Percentiles rank a stretch among this genome's conserved stretches.
Conservation (phyloP, 2,113 vertebrate species). For the Pithys albifrons region DNA sequence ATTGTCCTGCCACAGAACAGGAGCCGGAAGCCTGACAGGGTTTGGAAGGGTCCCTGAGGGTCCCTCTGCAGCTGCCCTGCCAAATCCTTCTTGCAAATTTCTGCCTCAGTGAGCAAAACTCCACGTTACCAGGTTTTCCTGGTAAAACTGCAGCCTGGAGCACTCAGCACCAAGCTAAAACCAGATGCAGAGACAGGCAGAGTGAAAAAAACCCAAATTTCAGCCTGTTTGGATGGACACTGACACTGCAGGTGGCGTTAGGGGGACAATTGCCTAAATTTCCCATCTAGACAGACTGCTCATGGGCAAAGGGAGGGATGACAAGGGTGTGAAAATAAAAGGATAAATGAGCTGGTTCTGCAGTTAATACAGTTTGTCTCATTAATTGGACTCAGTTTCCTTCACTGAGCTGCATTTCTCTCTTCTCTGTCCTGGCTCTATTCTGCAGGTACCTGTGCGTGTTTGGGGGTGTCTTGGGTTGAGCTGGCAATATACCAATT, state of each 20-base stretch:
- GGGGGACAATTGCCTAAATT: not conserved
- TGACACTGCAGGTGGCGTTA: not conserved
- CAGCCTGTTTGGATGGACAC: not conserved
- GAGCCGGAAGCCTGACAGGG: not conserved
- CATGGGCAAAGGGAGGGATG: not conserved
- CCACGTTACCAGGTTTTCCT: not conserved
- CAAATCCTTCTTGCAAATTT: not conserved
- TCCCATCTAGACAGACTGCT: not conserved
- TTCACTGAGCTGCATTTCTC: not conserved
- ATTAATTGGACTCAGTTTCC: not conserved
- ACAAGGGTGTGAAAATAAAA: not conserved
- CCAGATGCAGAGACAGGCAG: not conserved
- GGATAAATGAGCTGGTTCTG: not conserved
- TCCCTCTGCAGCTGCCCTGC: not conserved
- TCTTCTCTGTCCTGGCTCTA: not conserved
- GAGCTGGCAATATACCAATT: no score
- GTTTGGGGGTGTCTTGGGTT: not conserved
- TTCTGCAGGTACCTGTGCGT: fast-evolving
- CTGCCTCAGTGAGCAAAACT: not conserved
- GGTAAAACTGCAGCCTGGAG: not conserved
- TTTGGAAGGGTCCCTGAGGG: not conserved
- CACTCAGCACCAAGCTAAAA: not conserved
- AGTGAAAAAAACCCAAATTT: not conserved
- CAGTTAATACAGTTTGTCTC: not conserved
- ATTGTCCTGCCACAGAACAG: not conserved